These are phyloP conservation scores for Phaonia tiefii DNA, from an alignment of 2,888 invertebrate genomes.

Conservation along the genomic window DNA sequence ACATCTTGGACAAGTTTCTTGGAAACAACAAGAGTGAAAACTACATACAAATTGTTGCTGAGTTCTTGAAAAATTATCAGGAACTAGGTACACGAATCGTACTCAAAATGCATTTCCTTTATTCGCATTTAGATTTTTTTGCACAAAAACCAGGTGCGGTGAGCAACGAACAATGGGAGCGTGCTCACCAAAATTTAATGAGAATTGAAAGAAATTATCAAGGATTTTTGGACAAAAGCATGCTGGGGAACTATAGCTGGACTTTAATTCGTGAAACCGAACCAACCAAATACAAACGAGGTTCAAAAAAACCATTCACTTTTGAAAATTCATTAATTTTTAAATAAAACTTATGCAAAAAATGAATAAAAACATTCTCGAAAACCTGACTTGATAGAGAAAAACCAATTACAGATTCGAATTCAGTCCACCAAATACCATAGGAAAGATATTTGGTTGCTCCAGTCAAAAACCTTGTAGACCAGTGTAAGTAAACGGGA, in stretches of 20 bases:
- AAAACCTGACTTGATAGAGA: constrained; percentile 9
- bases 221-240: not conserved
- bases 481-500: too few relatives aligned
- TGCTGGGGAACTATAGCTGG: not conserved
- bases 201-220: not conserved
- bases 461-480: not conserved
- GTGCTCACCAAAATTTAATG: not conserved
- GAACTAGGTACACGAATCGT: too few relatives aligned
- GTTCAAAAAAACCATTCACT: not conserved
- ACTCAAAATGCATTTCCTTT: too few relatives aligned
- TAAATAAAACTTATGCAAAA: not conserved
- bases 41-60: too few relatives aligned
- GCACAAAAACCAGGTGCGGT: not conserved
- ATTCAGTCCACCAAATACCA: not conserved
- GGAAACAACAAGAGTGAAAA: too few relatives aligned
- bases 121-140: too few relatives aligned
- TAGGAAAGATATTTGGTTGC: not conserved
- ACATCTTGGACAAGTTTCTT: not conserved
- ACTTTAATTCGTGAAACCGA: constrained; percentile 3
- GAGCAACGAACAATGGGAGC: not conserved
- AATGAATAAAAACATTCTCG: not conserved
- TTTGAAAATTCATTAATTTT: constrained; percentile 16
- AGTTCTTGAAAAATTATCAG: too few relatives aligned
- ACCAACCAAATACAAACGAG: not conserved
- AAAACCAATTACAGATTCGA: constrained; percentile 8